Evolutionary conservation across 2,797 vertebrate genomes (phyloP).

Genomic region (Acestrorhynchus altus): DNA sequence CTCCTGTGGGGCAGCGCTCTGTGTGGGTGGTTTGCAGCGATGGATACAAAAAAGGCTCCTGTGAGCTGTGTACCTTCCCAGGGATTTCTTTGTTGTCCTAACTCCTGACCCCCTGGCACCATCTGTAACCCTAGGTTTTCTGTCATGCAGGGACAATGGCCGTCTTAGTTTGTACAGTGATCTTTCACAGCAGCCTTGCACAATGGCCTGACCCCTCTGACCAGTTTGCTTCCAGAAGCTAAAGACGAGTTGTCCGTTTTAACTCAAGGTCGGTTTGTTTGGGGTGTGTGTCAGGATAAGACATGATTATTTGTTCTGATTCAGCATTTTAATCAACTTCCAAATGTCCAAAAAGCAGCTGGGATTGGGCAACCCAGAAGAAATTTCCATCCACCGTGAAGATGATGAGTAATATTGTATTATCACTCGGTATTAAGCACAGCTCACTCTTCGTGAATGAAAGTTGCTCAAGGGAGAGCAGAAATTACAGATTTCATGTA

Average conservation of each 20-base stretch:
- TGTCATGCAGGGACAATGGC: slow-evolving; percentile 29
- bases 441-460: no score
- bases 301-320: no score
- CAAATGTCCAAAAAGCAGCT: no score
- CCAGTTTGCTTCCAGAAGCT: no score
- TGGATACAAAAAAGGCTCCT: slow-evolving; percentile 25
- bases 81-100: slow-evolving; percentile 54
- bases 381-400: no score
- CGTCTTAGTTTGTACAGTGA: not conserved
- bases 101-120: slow-evolving; percentile 48
- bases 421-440: no score
- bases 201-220: no score
- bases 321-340: no score
- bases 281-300: not conserved
- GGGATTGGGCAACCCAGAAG: no score
- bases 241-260: not conserved
- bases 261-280: not conserved
- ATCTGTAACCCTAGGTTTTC: slow-evolving; percentile 38
- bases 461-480: not conserved
- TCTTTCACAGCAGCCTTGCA: not conserved
- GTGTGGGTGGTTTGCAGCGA: slow-evolving; percentile 50
- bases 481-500: not conserved
- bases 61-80: slow-evolving; percentile 54
- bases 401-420: no score
- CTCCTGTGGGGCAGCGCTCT: slow-evolving; percentile 13